Evolutionary conservation across 30 jellyfish, hydroid and myxozoan genomes (phyloP), one percentile per base, ranked within the genome.

Genomic region (Pseudorhiza aurosa): DNA sequence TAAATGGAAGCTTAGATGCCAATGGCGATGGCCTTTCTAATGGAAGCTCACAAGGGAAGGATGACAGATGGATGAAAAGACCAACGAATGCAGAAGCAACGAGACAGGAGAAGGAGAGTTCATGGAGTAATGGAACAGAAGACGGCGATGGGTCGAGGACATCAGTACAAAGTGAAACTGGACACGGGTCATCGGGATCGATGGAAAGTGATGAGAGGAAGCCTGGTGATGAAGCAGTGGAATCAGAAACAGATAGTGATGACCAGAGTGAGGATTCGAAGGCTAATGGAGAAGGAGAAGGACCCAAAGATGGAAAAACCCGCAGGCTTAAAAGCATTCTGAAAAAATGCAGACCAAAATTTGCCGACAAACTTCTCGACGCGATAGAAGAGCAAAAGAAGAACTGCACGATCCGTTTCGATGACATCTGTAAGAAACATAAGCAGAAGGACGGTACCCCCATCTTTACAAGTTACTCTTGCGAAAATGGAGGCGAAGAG

Each of bases 391-490:
- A 80, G 42, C 59, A 27, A n/a, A 80, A 80, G 50, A 51, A 25
- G 0, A 84, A 80, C n/a, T 80, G 91, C 78, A 28, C 22, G 22
- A 70, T 55, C 27, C 68, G 50, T 10, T 47, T 80, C 19, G 82
- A 73, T 25, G 83, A 70, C 12, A 80, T 33, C 22, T 65, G 58
- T 44, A 80, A 80, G 9, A 25, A 31, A 21, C 55, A 64, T 12
- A n/a, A 39, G 19, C 24, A 30, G 46, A 43, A 80, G 50, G 65
- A 80, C 30, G 64, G 81, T 4, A 51, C 65, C 15, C 84, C 91
- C 0, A 58, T 80, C 44, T 80, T 80, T 39, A 62, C 91, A 17
- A 80, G 77, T 39, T 80, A 80, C 29, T 64, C 84, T 1, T 80
- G 91, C 28, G 91, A 80, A 39, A 80, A 80, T 40, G 84, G 91